Conservation (phyloP, 2,888 invertebrate species). For the Myopa testacea region DNA sequence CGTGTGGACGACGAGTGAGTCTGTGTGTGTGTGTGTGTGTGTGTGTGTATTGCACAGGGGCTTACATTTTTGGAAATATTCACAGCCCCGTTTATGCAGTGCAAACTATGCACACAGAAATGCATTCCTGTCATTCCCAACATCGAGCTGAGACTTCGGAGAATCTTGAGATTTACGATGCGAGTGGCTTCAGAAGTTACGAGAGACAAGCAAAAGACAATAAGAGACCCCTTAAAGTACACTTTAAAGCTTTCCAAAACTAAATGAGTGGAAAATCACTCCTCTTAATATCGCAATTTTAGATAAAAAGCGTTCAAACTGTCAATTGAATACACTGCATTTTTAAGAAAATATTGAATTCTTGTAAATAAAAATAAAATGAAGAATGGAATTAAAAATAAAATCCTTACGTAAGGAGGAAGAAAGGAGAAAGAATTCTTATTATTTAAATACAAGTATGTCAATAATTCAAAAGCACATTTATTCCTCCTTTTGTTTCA, state of each 20-base stretch:
- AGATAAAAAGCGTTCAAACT: not conserved
- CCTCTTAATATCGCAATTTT: not conserved
- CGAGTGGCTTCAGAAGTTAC: no score
- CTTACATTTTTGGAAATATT: not conserved
- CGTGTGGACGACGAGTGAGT: not conserved
- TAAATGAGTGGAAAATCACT: not conserved
- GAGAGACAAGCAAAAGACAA: not conserved
- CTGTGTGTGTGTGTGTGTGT: not conserved
- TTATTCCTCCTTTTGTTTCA: no score
- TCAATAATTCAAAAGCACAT: no score
- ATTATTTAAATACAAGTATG: no score
- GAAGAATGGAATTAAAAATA: no score
- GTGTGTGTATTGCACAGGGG: not conserved
- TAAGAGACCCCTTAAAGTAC: not conserved
- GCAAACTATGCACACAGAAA: not conserved
- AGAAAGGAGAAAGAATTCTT: no score
- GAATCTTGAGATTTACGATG: conserved; percentile 11
- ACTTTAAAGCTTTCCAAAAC: not conserved
- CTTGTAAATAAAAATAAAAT: no score
- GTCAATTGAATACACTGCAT: not conserved
- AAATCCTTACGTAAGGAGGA: no score
- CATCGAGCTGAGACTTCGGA: not conserved
- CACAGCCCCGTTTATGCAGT: not conserved
- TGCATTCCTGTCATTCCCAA: not conserved
- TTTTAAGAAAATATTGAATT: no score